Percentiles rank a stretch among this genome's conserved stretches.
These are phyloP conservation scores for Electrophaes corylata DNA, from an alignment of 2,888 invertebrate genomes.

Conservation along the genomic window DNA sequence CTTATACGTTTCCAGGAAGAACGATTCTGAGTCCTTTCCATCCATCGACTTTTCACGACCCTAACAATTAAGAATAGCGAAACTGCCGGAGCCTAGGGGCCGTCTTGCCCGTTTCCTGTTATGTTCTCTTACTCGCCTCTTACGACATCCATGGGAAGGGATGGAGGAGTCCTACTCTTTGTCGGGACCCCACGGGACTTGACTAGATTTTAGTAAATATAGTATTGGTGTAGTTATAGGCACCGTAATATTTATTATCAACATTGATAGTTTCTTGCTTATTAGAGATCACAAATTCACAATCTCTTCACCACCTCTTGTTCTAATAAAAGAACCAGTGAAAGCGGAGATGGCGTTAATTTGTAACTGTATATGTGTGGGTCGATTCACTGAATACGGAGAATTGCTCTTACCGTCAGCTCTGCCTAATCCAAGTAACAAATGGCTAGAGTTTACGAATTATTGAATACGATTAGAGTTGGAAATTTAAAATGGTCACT, in stretches of 20 bases:
- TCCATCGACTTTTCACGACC: too few species aligned
- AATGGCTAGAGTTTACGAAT: slow-evolving; percentile 17
- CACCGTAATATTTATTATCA: background rate
- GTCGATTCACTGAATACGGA: slow-evolving; percentile 34
- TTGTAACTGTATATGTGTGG: slow-evolving; percentile 48
- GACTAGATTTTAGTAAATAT: too few species aligned
- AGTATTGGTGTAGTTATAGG: too few species aligned
- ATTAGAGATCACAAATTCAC: background rate
- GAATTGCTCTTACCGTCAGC: slow-evolving; percentile 9
- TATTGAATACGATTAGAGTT: slow-evolving; percentile 11
- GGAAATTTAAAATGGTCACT: background rate
- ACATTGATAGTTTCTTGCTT: background rate
- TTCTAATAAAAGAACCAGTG: slow-evolving; percentile 25
- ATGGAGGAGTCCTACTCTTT: too few species aligned
- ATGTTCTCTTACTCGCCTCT: too few species aligned
- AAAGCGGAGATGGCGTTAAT: slow-evolving; percentile 55
- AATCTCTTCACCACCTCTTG: slow-evolving; percentile 12
- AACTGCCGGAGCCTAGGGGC: too few species aligned
- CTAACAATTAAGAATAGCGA: too few species aligned
- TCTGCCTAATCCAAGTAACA: slow-evolving; percentile 23
- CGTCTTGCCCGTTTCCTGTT: too few species aligned
- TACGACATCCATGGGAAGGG: too few species aligned
- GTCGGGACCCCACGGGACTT: too few species aligned
- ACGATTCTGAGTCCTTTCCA: too few species aligned
- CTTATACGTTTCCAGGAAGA: too few species aligned